Evolutionary conservation across 2,797 vertebrate genomes (phyloP).

Genomic region (Bradypodion pumilum): DNA sequence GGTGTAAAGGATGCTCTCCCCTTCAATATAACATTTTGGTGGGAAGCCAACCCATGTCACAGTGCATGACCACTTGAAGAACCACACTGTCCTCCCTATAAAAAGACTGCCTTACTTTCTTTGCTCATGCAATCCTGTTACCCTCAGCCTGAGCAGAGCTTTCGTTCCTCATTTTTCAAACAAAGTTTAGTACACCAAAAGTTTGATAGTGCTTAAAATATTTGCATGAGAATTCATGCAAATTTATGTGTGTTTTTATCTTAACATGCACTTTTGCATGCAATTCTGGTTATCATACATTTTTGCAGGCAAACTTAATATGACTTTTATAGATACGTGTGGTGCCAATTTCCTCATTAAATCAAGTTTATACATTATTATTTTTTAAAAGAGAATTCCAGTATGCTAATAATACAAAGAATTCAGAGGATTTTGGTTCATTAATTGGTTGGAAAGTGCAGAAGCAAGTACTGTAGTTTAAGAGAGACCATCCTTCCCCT

Average conservation of each 20-base stretch:
- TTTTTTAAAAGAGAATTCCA: no score
- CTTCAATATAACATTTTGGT: no score
- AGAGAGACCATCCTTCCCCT: not conserved
- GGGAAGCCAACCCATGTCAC: no score
- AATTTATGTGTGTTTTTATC: not conserved
- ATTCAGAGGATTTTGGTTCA: not conserved
- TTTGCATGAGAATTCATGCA: not conserved
- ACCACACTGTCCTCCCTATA: no score
- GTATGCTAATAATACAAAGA: no score
- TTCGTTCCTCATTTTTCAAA: not conserved
- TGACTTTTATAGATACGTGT: no score
- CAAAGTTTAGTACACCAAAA: not conserved
- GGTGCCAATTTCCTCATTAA: no score
- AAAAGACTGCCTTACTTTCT: no score
- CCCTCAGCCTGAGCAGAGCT: not conserved
- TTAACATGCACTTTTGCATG: not conserved
- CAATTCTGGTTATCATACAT: not conserved
- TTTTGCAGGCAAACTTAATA: not conserved
- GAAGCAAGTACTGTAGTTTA: not conserved
- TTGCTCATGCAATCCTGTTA: no score
- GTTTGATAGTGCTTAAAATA: not conserved
- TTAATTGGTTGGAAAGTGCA: not conserved
- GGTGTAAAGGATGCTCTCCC: no score
- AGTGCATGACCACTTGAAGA: no score
- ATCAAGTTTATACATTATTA: no score